Evolutionary conservation across 1,140 invertebrate genomes (phyloP).

Genomic region (Pseudobourletiella spinata): DNA sequence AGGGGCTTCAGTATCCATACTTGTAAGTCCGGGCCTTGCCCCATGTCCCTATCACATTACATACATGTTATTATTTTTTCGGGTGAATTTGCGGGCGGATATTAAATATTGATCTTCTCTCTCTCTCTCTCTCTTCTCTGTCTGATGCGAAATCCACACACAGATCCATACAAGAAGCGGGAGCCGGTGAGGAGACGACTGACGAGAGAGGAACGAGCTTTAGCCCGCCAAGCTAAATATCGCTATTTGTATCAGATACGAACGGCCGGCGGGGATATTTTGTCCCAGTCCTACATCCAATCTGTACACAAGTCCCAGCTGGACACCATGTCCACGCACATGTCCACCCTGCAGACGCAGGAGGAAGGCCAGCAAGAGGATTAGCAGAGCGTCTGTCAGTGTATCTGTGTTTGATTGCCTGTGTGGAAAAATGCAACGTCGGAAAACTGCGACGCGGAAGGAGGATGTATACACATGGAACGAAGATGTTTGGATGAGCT

Average conservation of each 20-base stretch:
- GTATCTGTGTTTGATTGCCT: too few relatives aligned
- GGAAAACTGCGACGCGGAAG: too few relatives aligned
- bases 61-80: too few relatives aligned
- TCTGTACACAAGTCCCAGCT: conserved; percentile 27
- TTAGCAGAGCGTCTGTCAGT: too few relatives aligned
- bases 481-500: too few relatives aligned
- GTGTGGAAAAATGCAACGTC: too few relatives aligned
- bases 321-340: conserved; percentile 33
- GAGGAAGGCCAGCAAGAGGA: conserved; percentile 21
- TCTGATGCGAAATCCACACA: too few relatives aligned
- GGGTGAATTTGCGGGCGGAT: too few relatives aligned
- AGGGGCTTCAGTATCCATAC: conserved; percentile 55
- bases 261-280: conserved; percentile 77
- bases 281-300: conserved; percentile 57
- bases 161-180: conserved; percentile 34
- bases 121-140: too few relatives aligned
- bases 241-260: conserved; percentile 80
- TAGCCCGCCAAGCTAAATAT: conserved; percentile 44
- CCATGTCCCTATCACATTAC: too few relatives aligned
- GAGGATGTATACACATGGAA: too few relatives aligned
- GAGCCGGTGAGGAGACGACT: conserved; percentile 19
- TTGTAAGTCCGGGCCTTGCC: conserved; percentile 25
- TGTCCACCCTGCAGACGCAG: conserved; percentile 29
- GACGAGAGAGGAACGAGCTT: conserved; percentile 30
- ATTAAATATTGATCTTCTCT: too few relatives aligned